Evolutionary conservation across 2,797 vertebrate genomes (phyloP), one percentile per base, ranked within the genome.

Genomic region (Cryptoblepharus egeriae): DNA sequence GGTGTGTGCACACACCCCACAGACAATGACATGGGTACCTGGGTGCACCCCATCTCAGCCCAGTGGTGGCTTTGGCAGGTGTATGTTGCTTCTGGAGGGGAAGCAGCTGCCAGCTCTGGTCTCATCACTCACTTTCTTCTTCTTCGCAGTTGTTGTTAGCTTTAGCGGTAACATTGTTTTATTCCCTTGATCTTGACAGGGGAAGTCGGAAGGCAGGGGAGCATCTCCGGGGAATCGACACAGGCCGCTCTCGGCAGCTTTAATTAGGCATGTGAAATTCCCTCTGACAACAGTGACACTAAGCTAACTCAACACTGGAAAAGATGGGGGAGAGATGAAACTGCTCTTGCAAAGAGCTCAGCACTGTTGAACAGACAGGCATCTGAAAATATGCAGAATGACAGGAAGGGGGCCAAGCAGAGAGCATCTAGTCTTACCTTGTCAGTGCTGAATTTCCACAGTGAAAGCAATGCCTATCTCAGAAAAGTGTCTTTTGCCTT

Each of bases 261-360:
- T 91, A 90, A 91, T 90, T 85, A 82, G 92, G 75, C 88, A 49
- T n/a, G 82, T 81, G 86, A 87, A 83, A 89, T 81, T 81, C 80
- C 76, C 1, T 8, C 85, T 8, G 75, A 24, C 73, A 87, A 81
- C 70, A 1, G 26, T 7, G 24, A 18, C 28, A 79, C 65, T 45
- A 35, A 68, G 32, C 0, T 35, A 86, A 3, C 18, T 55, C 1
- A 20, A 42, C 1, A 0, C 80, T 39, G 60, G 69, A 22, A 45
- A 75, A 77, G 85, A 64, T 75, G 30, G 26, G 55, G 16, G 42
- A 74, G 1, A 11, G 49, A 70, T 28, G 0, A n/a, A 63, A 79
- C 0, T 2, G 0, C 4, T 26, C 55, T 32, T 2, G 63, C 26
- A 69, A 0, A 7, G 13, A 64, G 26, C 13, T 0, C 30, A 79